Evolutionary conservation across 2,113 vertebrate species (phyloP).

Genomic region (Esox niger): DNA sequence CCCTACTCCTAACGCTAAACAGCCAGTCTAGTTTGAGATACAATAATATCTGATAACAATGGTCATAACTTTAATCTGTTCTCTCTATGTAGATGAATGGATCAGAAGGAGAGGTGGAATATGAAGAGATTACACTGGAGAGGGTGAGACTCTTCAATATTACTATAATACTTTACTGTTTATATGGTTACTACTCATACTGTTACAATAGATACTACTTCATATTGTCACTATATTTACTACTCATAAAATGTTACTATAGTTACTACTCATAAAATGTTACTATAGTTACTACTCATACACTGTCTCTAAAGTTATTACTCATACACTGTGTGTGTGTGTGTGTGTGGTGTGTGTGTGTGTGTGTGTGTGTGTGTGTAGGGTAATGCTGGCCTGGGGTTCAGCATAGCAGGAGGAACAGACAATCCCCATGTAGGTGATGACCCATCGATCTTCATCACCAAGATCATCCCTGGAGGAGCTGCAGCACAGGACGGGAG

Average conservation of each 20-base stretch:
- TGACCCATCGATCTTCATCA: conserved; percentile 96
- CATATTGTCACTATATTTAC: too few relatives aligned
- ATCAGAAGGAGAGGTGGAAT: conserved; percentile 87
- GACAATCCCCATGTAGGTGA: conserved; percentile 97
- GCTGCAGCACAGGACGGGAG: conserved; percentile 93
- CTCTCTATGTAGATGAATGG: conserved; percentile 79
- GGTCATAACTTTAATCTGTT: conserved; percentile 11
- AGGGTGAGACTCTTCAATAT: conserved; percentile 74
- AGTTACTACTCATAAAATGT: too few relatives aligned
- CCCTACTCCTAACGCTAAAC: too few relatives aligned
- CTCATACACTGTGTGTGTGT: too few relatives aligned
- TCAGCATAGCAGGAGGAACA: conserved; percentile 94
- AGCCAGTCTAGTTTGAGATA: too few relatives aligned
- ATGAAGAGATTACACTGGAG: conserved; percentile 88
- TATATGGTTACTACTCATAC: too few relatives aligned
- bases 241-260: too few relatives aligned
- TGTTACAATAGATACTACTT: too few relatives aligned
- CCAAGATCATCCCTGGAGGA: conserved; percentile 94
- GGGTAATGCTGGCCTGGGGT: conserved; percentile 96
- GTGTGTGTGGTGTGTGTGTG: conserved; percentile 21
- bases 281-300: too few relatives aligned
- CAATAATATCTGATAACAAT: too few relatives aligned
- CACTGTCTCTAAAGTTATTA: too few relatives aligned
- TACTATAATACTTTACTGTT: too few relatives aligned
- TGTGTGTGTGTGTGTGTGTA: conserved; percentile 54